Conservation (phyloP, 2,113 vertebrate genomes). For the Phalacrocorax brasilianus region DNA sequence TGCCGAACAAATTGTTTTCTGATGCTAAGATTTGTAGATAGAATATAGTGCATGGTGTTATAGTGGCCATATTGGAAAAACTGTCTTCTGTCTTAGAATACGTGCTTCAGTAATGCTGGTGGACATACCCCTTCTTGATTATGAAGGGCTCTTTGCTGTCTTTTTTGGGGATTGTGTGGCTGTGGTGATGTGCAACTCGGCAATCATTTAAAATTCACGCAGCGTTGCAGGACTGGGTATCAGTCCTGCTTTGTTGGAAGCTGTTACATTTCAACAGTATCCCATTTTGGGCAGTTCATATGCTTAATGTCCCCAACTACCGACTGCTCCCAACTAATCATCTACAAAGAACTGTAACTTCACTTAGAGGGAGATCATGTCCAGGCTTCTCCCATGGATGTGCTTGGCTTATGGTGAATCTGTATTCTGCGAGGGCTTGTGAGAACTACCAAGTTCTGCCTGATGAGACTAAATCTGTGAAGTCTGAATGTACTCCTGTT, state of each 20-base stretch:
- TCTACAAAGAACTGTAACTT: neutral
- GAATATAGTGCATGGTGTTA: neutral
- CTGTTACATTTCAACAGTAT: neutral
- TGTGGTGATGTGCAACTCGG: neutral
- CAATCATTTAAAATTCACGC: neutral
- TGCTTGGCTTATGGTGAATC: neutral
- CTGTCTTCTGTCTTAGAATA: neutral
- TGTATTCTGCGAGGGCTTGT: neutral
- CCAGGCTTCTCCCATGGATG: neutral
- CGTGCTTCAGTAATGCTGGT: neutral
- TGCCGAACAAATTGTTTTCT: neutral
- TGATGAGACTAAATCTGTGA: neutral
- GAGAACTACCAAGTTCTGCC: neutral
- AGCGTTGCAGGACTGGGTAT: neutral
- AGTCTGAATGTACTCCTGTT: neutral
- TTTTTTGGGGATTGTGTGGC: neutral
- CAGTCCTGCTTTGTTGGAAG: neutral
- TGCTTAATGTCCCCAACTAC: neutral
- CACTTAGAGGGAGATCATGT: neutral
- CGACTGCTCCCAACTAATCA: neutral
- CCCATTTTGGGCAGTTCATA: neutral
- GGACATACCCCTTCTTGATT: neutral
- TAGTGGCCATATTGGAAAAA: neutral
- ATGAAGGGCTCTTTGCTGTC: neutral
- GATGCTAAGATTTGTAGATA: neutral